A percentile compares a stretch with the other conserved stretches of the same genome.
Evolutionary conservation across 2,113 vertebrate genomes (phyloP).

Genomic region (Zosterops borbonicus): DNA sequence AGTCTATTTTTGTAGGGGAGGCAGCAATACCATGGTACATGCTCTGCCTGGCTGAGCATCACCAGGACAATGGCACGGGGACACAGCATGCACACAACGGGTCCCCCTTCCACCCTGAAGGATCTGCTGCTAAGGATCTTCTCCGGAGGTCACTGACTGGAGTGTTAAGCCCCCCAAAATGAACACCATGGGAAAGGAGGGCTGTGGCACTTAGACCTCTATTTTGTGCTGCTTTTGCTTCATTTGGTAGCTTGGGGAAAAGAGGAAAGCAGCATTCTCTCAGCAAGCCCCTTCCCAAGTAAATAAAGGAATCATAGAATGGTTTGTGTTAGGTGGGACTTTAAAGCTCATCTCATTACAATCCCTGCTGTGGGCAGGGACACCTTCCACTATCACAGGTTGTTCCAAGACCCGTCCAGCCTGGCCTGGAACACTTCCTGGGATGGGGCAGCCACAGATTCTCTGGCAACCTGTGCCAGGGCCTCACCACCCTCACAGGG

Average conservation of each 20-base stretch:
- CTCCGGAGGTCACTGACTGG: neutral
- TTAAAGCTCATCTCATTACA: neutral
- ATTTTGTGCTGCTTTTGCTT: neutral
- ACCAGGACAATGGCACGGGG: neutral
- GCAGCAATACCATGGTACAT: accelerated
- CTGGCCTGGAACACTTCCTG: neutral
- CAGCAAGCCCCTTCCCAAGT: neutral
- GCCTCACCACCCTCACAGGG: neutral
- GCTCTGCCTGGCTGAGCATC: accelerated
- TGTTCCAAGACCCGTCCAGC: neutral
- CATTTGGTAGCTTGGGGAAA: neutral
- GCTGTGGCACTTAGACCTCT: neutral
- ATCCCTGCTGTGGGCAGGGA: neutral
- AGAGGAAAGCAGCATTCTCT: neutral
- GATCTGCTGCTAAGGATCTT: neutral
- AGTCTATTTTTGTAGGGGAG: neutral
- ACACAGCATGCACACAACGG: too few relatives aligned
- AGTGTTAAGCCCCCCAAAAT: neutral
- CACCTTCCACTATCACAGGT: accelerated
- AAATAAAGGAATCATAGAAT: neutral
- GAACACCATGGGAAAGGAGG: neutral
- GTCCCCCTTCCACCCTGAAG: neutral
- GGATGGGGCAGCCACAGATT: neutral
- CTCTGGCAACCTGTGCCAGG: neutral
- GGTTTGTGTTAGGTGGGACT: neutral